These are phyloP conservation scores for Lepidocolaptes lacrymiger DNA, from an alignment of 2,797 vertebrate genomes.

Conservation along the genomic window DNA sequence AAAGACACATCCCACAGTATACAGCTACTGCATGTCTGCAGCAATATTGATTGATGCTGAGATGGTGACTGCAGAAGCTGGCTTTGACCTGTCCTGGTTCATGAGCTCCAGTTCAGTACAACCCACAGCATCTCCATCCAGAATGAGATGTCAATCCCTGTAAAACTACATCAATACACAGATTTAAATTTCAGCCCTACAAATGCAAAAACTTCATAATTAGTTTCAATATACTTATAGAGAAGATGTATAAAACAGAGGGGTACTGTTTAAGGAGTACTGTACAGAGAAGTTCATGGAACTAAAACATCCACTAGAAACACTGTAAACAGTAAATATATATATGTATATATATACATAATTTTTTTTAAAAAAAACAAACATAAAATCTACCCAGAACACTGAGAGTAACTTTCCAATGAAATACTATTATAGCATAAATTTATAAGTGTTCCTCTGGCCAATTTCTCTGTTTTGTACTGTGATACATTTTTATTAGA, in stretches of 20 bases:
- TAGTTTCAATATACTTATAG: not conserved
- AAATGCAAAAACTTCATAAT: not conserved
- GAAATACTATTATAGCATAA: not conserved
- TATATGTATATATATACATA: not conserved
- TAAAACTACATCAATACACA: not conserved
- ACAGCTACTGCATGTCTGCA: accelerated
- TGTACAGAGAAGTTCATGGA: not conserved
- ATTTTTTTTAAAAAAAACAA: not conserved
- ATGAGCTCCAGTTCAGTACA: not conserved
- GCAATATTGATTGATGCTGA: accelerated
- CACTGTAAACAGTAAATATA: not conserved
- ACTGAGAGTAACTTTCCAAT: not conserved
- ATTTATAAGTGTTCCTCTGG: not conserved
- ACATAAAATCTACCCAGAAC: not conserved
- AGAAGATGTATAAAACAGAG: not conserved
- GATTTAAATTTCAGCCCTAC: not conserved
- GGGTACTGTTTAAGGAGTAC: not conserved
- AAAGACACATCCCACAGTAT: not conserved
- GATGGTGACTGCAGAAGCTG: not conserved
- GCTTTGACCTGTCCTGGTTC: not conserved
- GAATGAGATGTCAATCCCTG: not conserved
- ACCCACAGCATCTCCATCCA: not conserved
- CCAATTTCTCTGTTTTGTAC: not conserved
- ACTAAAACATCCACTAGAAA: not conserved
- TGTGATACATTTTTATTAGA: not conserved